phyloP scores from a whole-genome alignment of 1,140 invertebrate species.

The Atopsyche davidsoni region DNA sequence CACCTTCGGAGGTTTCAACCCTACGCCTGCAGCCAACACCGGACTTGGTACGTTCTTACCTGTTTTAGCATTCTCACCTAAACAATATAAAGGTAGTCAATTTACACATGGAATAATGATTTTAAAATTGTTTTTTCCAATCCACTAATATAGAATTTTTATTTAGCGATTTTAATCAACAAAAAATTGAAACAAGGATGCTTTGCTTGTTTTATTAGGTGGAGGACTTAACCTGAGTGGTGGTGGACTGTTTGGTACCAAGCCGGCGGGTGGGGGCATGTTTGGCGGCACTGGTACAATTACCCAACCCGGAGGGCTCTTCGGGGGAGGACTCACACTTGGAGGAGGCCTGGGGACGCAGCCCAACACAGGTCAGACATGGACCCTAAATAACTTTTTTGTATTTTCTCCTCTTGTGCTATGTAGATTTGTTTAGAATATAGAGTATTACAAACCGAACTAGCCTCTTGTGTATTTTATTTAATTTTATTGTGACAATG shows the following conservation, averaged over 20 bases:
- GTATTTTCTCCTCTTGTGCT: no score
- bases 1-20: slow-evolving; percentile 34
- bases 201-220: slow-evolving; percentile 4
- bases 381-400: background rate
- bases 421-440: background rate
- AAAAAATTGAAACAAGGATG: background rate
- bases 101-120: no score
- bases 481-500: slow-evolving; percentile 1
- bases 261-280: slow-evolving; percentile 14
- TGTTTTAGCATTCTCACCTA: no score
- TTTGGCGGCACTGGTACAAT: slow-evolving; percentile 7
- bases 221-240: slow-evolving; percentile 22
- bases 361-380: slow-evolving; percentile 4
- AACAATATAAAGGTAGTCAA: no score
- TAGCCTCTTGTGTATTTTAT: background rate
- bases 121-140: background rate
- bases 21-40: slow-evolving; percentile 28
- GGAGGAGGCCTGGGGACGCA: slow-evolving; percentile 6
- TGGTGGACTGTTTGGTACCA: slow-evolving; percentile 19
- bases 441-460: no score
- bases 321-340: slow-evolving; percentile 9
- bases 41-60: slow-evolving; percentile 24
- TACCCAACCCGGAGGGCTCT: slow-evolving; percentile 9
- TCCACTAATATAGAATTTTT: background rate
- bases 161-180: background rate